Evolutionary conservation across 2,113 vertebrate species (phyloP).

Genomic region (Nannospalax galili): DNA sequence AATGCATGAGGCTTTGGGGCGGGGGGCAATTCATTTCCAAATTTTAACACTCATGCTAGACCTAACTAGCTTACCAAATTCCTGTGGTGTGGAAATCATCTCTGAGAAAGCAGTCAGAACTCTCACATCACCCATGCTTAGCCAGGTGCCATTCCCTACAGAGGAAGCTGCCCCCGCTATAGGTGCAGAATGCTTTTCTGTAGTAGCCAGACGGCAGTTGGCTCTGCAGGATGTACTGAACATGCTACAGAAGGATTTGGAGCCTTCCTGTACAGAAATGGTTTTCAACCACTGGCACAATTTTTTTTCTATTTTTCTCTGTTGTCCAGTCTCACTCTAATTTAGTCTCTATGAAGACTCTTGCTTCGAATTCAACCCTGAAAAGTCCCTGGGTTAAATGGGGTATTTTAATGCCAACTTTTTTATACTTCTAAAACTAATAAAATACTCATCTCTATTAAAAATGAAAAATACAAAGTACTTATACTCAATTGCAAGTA

Average conservation of each 20-base stretch:
- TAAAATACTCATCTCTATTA: constrained; percentile 23
- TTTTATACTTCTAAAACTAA: constrained; percentile 38
- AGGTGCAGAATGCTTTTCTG: constrained; percentile 8
- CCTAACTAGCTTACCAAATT: neutral
- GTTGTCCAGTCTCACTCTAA: neutral
- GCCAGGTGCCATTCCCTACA: neutral
- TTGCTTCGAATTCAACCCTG: neutral
- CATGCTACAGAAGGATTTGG: neutral
- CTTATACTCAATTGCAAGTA: neutral
- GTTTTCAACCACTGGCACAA: neutral
- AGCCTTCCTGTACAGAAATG: neutral
- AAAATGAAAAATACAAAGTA: constrained; percentile 15
- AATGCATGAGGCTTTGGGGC: neutral
- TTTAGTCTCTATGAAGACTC: neutral
- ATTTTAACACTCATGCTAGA: neutral
- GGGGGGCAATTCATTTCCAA: neutral
- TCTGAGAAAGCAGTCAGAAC: neutral
- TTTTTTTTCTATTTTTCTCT: neutral
- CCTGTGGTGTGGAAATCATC: neutral
- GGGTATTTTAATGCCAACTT: neutral
- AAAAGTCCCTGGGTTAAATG: neutral
- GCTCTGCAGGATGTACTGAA: neutral
- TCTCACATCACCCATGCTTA: neutral
- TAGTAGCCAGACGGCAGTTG: neutral
- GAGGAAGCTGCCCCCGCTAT: neutral